Percentiles rank a stretch among this genome's conserved stretches.
phyloP scores from a whole-genome alignment of 2,797 vertebrate species.

The Threskiornis aethiopicus region DNA sequence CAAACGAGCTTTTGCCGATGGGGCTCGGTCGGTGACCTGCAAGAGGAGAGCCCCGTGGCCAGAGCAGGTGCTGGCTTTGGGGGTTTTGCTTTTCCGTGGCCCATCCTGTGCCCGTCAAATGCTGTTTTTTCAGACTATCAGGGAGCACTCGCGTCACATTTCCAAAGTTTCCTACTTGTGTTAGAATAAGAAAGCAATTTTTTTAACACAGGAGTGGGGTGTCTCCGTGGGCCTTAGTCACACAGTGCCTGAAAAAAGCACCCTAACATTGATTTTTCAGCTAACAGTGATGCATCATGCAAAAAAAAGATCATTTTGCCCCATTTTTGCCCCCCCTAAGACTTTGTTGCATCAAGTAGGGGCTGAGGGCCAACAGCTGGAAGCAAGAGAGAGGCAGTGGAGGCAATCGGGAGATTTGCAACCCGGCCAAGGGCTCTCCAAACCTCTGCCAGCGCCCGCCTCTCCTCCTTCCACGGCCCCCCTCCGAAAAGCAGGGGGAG shows the following conservation, averaged over 20 bases:
- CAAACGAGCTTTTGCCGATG: accelerated
- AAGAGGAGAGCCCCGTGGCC: not conserved
- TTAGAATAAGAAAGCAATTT: not conserved
- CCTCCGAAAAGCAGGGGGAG: not conserved
- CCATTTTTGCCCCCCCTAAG: accelerated
- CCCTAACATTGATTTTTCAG: not conserved
- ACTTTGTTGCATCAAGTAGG: not conserved
- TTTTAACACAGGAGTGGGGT: accelerated
- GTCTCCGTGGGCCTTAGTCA: no score
- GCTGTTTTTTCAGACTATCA: not conserved
- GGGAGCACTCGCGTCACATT: not conserved
- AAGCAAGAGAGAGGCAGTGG: not conserved
- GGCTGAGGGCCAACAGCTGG: not conserved
- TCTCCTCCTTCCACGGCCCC: not conserved
- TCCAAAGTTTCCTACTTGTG: not conserved
- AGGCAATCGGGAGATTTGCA: not conserved
- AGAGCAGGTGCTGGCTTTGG: not conserved
- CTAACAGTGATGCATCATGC: not conserved
- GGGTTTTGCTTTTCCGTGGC: not conserved
- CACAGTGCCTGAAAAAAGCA: not conserved
- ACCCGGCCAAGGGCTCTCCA: not conserved
- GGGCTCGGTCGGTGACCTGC: accelerated
- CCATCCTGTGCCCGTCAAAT: not conserved
- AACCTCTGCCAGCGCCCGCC: not conserved
- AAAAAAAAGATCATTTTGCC: not conserved